Percentiles rank a stretch among this genome's conserved stretches.
Conservation (phyloP, 2,113 vertebrate species). For the Mormyrus iriodes region DNA sequence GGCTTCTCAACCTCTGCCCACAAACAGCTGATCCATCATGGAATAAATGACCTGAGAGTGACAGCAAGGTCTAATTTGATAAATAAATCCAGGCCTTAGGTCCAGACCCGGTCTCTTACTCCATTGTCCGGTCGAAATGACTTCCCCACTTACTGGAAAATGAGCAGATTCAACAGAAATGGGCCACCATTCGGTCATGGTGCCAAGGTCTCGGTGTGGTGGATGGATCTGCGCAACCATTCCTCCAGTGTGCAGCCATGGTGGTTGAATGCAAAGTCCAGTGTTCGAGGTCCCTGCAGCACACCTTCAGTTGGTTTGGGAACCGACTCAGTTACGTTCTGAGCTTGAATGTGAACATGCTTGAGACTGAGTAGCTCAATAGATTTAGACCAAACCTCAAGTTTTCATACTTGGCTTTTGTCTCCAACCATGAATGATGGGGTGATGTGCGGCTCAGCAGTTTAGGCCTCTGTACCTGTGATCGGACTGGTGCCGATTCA, state of each 20-base stretch:
- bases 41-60: neutral
- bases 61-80: slow-evolving; percentile 3
- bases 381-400: neutral
- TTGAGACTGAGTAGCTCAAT: neutral
- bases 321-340: neutral
- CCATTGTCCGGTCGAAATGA: neutral
- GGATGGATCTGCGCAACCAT: neutral
- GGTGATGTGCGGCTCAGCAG: neutral
- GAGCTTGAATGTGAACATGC: neutral
- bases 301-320: neutral
- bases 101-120: neutral
- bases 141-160: neutral
- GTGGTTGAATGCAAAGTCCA: neutral
- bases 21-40: neutral
- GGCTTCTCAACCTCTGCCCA: neutral
- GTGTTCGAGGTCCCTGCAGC: neutral
- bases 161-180: neutral
- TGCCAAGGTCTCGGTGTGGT: neutral
- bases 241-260: too few relatives aligned
- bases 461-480: neutral
- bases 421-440: neutral
- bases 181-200: neutral
- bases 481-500: neutral
- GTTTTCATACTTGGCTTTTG: neutral
- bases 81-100: neutral